Conservation (phyloP, 2,797 vertebrate genomes). For the Enteromius mattozi region DNA sequence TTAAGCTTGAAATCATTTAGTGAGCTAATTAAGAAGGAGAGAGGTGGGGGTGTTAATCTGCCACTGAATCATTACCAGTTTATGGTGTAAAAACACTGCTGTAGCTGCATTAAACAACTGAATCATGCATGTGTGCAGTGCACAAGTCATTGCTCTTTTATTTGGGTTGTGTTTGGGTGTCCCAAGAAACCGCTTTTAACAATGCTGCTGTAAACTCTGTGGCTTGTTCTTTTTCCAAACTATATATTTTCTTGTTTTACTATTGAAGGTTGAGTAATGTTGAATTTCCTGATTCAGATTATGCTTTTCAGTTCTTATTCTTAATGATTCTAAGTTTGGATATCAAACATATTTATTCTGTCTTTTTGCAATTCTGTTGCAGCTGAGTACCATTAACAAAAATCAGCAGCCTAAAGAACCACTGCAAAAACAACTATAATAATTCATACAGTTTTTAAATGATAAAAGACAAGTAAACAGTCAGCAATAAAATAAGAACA, state of each 20-base stretch:
- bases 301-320: not conserved
- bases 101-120: slow-evolving; percentile 16
- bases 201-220: not conserved
- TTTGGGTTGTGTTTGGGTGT: not conserved
- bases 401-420: not conserved
- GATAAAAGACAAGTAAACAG: not conserved
- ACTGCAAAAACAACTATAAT: not conserved
- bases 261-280: not conserved
- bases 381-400: not conserved
- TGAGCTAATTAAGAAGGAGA: slow-evolving; percentile 54
- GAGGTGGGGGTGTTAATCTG: slow-evolving; percentile 27
- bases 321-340: not conserved
- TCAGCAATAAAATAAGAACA: not conserved
- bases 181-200: slow-evolving; percentile 5
- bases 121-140: not conserved
- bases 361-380: not conserved
- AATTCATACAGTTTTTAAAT: not conserved
- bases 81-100: slow-evolving; percentile 5
- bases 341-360: not conserved
- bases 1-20: slow-evolving; percentile 69
- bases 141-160: not conserved
- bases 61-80: slow-evolving; percentile 14
- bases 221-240: not conserved
- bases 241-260: not conserved
- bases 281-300: not conserved